Base-by-base conservation (phyloP, 1,140 invertebrate species). In the Drosophila tani region DNA sequence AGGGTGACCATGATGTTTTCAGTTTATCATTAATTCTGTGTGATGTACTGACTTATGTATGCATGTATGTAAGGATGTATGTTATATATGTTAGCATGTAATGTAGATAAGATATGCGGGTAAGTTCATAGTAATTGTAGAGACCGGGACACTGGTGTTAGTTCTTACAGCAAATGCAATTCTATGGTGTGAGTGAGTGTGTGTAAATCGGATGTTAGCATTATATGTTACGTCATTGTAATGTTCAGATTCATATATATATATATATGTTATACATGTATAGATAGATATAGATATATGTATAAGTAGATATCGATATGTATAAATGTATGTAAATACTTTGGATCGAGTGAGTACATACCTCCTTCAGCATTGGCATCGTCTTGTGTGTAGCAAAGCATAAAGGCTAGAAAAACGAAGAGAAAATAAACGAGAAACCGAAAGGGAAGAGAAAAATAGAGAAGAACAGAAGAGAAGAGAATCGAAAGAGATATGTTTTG, bases 381-480 rank as follows among this genome's bases (percentile, higher is more conserved):
- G 94, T 97, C 97, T 94, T 97, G 96, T 91, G 96, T 97, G 94
- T 97, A 97, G 95, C 97, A 97, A 94, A 97, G 95, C 96, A 97
- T 97, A 95, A 97, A 97, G 93, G 96, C 96, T 97, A 95, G 90
- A 92, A 90, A 90, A 92, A 83, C 82, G 65, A 88, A 88, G 79
- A 91, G 82, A 91, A 80, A 91, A 51, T 47, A 87, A 80, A 78
- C 63, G 56, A 81, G 63, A 82, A 76, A 90, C 82, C 79, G 77
- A 91, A 67, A 67, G 62, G 46, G 73, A 67, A 68, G 65, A 77
- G 73, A 80, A 78, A 71, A 71, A 91, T 78, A 91, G 85, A 90
- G 78, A 85, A 91, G 53, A 78, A 62, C 57, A 81, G 79, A 82
- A 79, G 53, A 78, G 64, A 79, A 90, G 79, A 90, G 82, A 85